phyloP scores from a whole-genome alignment of 2,113 vertebrate genomes.

The Rhinichthys klamathensis region DNA sequence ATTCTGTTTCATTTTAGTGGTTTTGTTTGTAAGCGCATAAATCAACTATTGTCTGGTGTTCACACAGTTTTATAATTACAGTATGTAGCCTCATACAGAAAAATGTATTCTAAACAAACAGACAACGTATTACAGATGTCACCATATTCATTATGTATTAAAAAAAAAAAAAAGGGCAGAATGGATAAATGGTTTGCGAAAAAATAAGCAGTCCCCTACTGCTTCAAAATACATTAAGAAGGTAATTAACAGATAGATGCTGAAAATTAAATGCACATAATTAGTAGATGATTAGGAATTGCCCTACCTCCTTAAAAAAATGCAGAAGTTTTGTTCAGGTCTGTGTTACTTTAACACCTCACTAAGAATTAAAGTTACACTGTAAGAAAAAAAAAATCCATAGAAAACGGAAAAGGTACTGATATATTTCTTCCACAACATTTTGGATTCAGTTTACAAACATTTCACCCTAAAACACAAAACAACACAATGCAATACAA shows the following conservation, averaged over 20 bases:
- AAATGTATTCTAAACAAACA: background rate
- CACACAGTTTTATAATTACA: background rate
- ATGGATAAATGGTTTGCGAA: background rate
- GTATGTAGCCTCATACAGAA: background rate
- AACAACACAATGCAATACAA: too few relatives aligned
- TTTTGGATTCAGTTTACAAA: background rate
- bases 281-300: background rate
- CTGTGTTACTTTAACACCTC: background rate
- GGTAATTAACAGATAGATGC: slow-evolving; percentile 13
- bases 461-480: background rate
- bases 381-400: background rate
- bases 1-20: background rate
- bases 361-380: background rate
- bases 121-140: background rate
- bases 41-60: background rate
- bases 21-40: background rate
- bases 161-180: background rate
- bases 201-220: background rate
- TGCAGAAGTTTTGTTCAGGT: background rate
- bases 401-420: background rate
- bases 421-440: too few relatives aligned
- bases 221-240: slow-evolving; percentile 12
- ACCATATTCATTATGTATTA: background rate
- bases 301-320: background rate
- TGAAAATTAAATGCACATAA: slow-evolving; percentile 10